phyloP scores from a whole-genome alignment of 2,113 vertebrate species.

The Corvus hawaiiensis region DNA sequence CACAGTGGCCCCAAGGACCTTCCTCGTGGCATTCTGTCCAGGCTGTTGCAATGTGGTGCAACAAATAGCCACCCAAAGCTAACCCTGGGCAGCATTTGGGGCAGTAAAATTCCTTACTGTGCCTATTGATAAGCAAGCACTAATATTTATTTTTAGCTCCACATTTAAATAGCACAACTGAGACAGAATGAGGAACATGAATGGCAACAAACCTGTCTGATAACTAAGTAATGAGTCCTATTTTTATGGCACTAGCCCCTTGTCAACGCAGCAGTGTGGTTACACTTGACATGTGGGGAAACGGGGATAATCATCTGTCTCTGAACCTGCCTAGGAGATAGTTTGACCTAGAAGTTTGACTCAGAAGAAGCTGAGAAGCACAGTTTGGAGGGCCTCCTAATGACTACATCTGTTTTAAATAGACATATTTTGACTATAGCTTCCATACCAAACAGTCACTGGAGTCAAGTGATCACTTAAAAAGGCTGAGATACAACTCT shows the following conservation, averaged over 20 bases:
- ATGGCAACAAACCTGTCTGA: background rate
- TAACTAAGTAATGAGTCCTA: background rate
- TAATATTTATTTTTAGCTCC: background rate
- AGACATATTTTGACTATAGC: slow-evolving; percentile 2
- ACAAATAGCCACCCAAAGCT: background rate
- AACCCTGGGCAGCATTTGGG: background rate
- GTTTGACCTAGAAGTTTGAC: background rate
- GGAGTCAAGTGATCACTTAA: slow-evolving; percentile 32
- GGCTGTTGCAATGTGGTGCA: background rate
- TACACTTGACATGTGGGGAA: background rate
- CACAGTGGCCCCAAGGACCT: background rate
- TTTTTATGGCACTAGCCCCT: background rate
- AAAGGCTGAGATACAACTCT: background rate
- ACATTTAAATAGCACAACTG: background rate
- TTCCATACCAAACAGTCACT: background rate
- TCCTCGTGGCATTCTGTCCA: background rate
- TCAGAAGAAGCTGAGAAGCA: background rate
- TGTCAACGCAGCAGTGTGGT: background rate
- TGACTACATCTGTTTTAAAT: slow-evolving; percentile 40
- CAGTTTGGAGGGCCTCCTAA: background rate
- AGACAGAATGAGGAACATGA: background rate
- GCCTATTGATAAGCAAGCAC: background rate
- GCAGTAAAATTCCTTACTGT: background rate
- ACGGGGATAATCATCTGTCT: background rate
- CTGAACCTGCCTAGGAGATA: background rate